These are phyloP conservation scores for Pterois miles DNA, from an alignment of 2,797 vertebrate species.

Conservation along the genomic window DNA sequence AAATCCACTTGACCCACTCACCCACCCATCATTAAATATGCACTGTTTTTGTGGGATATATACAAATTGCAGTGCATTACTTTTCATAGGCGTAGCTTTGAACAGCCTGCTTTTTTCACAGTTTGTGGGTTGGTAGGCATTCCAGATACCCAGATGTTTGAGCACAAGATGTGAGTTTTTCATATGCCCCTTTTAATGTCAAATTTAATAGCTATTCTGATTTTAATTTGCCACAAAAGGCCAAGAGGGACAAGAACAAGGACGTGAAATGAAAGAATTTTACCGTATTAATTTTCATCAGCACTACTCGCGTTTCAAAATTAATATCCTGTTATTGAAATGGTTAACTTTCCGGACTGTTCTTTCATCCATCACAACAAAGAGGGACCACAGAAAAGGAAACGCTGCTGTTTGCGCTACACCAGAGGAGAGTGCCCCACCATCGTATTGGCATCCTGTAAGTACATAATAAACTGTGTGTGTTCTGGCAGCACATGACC, in stretches of 20 bases:
- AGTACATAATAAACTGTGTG: conserved; percentile 44
- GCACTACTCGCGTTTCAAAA: not conserved
- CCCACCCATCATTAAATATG: no score
- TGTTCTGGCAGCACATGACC: conserved; percentile 35
- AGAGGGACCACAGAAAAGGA: not conserved
- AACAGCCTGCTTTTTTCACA: no score
- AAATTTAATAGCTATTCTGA: conserved; percentile 3
- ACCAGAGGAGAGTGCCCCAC: not conserved
- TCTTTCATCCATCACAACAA: not conserved
- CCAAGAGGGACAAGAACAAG: not conserved
- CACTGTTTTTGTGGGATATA: no score
- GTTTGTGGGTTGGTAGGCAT: no score
- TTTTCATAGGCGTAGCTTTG: no score
- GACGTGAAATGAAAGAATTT: not conserved
- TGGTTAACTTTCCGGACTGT: not conserved
- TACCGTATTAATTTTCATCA: not conserved
- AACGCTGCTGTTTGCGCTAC: conserved; percentile 1
- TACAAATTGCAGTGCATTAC: no score
- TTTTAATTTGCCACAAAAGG: not conserved
- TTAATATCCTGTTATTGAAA: not conserved
- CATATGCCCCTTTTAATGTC: not conserved
- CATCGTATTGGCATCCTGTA: not conserved
- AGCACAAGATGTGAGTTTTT: no score
- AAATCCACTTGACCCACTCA: no score
- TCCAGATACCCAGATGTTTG: no score